Conservation (phyloP, 2,797 vertebrate genomes). For the Xerus rutilus region DNA sequence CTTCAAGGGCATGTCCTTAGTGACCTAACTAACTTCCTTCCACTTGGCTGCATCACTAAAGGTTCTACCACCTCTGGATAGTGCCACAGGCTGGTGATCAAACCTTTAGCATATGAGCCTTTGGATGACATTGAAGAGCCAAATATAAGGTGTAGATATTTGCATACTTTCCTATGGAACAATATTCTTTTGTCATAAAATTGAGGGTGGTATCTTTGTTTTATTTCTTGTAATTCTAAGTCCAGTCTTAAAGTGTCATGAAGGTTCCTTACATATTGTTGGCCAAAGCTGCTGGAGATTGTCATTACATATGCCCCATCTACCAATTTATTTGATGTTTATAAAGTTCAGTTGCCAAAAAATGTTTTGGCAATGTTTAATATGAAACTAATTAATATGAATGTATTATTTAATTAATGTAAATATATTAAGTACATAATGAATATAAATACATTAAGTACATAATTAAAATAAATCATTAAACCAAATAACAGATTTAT, state of each 20-base stretch:
- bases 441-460: too few relatives aligned
- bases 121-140: not conserved
- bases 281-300: not conserved
- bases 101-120: not conserved
- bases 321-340: not conserved
- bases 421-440: too few relatives aligned
- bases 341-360: conserved; percentile 37
- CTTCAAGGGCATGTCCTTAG: not conserved
- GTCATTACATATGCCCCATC: not conserved
- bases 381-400: too few relatives aligned
- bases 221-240: not conserved
- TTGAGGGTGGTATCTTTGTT: not conserved
- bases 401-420: too few relatives aligned
- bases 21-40: not conserved
- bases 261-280: not conserved
- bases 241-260: not conserved
- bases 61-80: too few relatives aligned
- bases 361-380: not conserved
- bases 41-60: not conserved
- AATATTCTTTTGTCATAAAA: not conserved
- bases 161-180: not conserved
- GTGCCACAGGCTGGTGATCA: not conserved
- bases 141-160: not conserved
- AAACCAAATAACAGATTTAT: conserved; percentile 55
- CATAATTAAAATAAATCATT: conserved; percentile 29